Evolutionary conservation across 2,113 vertebrate genomes (phyloP), one percentile per base, ranked within the genome.

Genomic region (Oncorhynchus keta): DNA sequence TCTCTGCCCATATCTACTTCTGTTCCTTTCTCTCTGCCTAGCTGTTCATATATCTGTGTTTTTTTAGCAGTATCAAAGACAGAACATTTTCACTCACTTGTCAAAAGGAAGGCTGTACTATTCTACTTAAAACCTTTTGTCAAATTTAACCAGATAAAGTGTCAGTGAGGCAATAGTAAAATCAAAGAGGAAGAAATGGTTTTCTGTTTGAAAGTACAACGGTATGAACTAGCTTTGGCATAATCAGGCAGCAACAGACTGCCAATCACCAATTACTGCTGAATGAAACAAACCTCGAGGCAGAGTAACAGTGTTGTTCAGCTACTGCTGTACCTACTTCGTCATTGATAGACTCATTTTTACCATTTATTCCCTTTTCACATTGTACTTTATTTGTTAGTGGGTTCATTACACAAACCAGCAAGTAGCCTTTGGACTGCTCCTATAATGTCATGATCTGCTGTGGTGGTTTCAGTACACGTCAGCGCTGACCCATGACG

Each of bases 401-500:
- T 18, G 51, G 14, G 12, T 16, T 55, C 12, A 55, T 55, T 18
- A 14, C 5, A 55, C 13, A 55, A 55, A 55, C 16, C 51, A 55
- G 51, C 51, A 55, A 18, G 51, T 4, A 55, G 3, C 16, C 51
- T 55, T 55, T 18, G 16, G 51, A 18, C 51, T 14, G 51, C 13
- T 55, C 16, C 18, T 2, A 18, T 55, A 18, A 55, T 18, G 13
- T 22, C 2, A 24, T 8, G 59, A 22, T 62, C 20, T 24, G 59
- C n/a, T 24, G 59, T 45, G 39, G 39, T 45, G 39, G 39, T 82
- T 91, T 84, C 89, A 99, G 98, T 99, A 97, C 75, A 99, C 98
- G 0, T 99, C 98, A 68, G 98, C 98, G 0, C 86, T 99, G 92
- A 99, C 97, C 76, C 97, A 99, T 0, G 98, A 99, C 13, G 95